Evolutionary conservation across 1,140 invertebrate species (phyloP).

Genomic region (Pseudachorutes palmiensis): DNA sequence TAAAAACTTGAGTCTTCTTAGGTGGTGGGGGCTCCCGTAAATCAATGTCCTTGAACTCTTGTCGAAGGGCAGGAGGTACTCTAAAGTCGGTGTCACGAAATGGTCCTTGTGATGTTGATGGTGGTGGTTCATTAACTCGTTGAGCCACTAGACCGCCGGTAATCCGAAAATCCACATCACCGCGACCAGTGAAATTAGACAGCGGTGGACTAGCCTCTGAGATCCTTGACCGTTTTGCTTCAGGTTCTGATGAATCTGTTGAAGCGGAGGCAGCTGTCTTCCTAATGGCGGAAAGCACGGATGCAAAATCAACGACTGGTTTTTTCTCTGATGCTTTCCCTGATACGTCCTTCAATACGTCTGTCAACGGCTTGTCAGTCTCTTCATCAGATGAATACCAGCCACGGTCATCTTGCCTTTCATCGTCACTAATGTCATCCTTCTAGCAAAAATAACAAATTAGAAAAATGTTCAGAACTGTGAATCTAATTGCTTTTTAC

Average conservation of each 20-base stretch:
- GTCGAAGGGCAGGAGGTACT: slow-evolving; percentile 21
- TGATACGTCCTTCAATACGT: slow-evolving; percentile 47
- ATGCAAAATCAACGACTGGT: slow-evolving; percentile 18
- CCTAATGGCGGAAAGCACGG: slow-evolving; percentile 21
- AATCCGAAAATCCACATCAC: slow-evolving; percentile 27
- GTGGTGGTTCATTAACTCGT: too few relatives aligned
- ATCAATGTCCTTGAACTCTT: slow-evolving; percentile 32
- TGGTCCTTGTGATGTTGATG: not conserved
- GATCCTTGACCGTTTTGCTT: not conserved
- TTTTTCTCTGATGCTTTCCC: slow-evolving; percentile 47
- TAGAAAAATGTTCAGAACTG: too few relatives aligned
- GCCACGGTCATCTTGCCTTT: slow-evolving; percentile 10
- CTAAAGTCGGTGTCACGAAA: slow-evolving; percentile 50
- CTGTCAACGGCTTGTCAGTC: slow-evolving; percentile 51
- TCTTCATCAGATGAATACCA: slow-evolving; percentile 44
- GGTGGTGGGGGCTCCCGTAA: slow-evolving; percentile 17
- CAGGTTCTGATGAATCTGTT: slow-evolving; percentile 7
- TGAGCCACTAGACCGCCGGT: not conserved
- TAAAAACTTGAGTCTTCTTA: not conserved
- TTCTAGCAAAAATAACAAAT: slow-evolving; percentile 22
- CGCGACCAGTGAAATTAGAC: not conserved
- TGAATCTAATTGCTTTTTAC: slow-evolving; percentile 20
- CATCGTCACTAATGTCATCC: slow-evolving; percentile 8
- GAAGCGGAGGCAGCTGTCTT: slow-evolving; percentile 15
- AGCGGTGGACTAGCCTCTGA: not conserved